Conservation (phyloP, 2,888 invertebrate species). For the Unio delphinus region DNA sequence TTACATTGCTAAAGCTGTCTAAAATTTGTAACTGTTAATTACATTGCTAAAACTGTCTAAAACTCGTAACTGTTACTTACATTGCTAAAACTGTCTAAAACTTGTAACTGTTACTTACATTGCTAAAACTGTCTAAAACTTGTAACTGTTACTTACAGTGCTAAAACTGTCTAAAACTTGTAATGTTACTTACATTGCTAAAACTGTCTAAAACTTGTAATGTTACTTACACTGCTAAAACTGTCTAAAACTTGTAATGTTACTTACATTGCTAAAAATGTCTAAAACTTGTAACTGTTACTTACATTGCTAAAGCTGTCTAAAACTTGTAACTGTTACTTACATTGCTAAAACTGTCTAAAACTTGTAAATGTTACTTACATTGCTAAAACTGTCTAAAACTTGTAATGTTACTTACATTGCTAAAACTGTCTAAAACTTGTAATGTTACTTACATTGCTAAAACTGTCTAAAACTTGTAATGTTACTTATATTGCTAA, state of each 20-base stretch:
- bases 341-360: conserved; percentile 83
- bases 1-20: too few relatives aligned
- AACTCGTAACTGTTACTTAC: conserved; percentile 67
- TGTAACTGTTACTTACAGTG: too few relatives aligned
- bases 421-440: conserved; percentile 84
- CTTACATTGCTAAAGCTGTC: too few relatives aligned
- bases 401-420: conserved; percentile 42
- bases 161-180: too few relatives aligned
- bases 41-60: conserved; percentile 83
- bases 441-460: too few relatives aligned
- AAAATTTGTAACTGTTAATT: background rate
- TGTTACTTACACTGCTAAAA: too few relatives aligned
- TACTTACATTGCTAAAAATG: conserved; percentile 77
- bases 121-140: conserved; percentile 84
- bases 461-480: too few relatives aligned
- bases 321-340: background rate
- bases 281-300: conserved; percentile 82
- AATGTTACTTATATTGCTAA: conserved; percentile 72
- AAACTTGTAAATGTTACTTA: conserved; percentile 70
- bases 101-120: conserved; percentile 42
- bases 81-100: too few relatives aligned
- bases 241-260: too few relatives aligned
- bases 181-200: conserved; percentile 60
- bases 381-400: too few relatives aligned
- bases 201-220: conserved; percentile 90